Conservation (phyloP, 2,888 invertebrate species). For the Augiades crinisus region DNA sequence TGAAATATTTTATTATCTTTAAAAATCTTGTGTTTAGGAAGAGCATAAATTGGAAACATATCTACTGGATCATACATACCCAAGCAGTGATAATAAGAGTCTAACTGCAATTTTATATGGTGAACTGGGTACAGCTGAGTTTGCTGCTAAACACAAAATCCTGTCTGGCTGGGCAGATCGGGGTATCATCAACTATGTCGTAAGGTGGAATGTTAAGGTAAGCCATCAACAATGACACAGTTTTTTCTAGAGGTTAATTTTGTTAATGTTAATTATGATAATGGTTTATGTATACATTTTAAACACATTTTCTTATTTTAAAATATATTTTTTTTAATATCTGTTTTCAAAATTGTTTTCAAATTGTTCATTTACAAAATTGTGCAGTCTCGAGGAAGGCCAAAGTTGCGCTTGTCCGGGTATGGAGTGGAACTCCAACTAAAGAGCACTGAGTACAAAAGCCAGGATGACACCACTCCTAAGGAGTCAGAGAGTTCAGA, state of each 20-base stretch:
- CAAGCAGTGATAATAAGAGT: slow-evolving; percentile 86
- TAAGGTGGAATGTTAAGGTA: slow-evolving; percentile 93
- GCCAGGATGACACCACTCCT: slow-evolving; percentile 93
- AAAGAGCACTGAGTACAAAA: slow-evolving; percentile 99
- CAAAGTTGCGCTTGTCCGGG: slow-evolving; percentile 91
- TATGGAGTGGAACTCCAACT: slow-evolving; percentile 99
- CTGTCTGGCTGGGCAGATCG: slow-evolving; percentile 85
- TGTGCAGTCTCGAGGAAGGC: slow-evolving; percentile 58
- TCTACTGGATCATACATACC: slow-evolving; percentile 92
- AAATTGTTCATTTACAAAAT: neutral
- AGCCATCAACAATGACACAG: slow-evolving; percentile 23
- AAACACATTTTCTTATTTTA: no score
- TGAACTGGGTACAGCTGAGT: slow-evolving; percentile 90
- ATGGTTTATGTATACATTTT: no score
- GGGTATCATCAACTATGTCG: slow-evolving; percentile 90
- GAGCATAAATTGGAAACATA: slow-evolving; percentile 82
- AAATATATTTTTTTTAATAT: neutral
- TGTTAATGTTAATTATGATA: no score
- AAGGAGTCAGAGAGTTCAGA: slow-evolving; percentile 82
- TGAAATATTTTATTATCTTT: neutral
- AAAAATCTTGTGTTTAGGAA: slow-evolving; percentile 44
- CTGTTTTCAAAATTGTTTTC: neutral
- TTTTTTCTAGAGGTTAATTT: neutral
- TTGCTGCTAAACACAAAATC: slow-evolving; percentile 87
- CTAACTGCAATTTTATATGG: slow-evolving; percentile 92